These are phyloP conservation scores for Diadegma fenestrale DNA, from an alignment of 2,888 invertebrate genomes.

Conservation along the genomic window DNA sequence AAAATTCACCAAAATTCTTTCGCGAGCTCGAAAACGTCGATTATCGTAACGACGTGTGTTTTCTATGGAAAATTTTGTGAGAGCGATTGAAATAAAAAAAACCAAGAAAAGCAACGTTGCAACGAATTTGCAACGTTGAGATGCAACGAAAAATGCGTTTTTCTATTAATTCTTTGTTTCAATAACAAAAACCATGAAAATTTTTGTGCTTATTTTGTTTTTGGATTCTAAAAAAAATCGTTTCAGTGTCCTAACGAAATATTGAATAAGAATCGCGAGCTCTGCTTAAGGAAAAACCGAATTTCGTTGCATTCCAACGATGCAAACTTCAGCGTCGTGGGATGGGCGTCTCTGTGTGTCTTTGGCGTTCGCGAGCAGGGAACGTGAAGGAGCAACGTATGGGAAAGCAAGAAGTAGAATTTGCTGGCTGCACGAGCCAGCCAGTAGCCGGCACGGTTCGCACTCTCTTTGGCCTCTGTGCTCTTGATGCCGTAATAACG, in stretches of 20 bases:
- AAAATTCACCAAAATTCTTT: neutral
- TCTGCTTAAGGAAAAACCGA: too few species aligned
- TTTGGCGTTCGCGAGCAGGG: constrained; percentile 7
- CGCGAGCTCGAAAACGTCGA: neutral
- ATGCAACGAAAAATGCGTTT: too few species aligned
- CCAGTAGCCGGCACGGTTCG: constrained; percentile 16
- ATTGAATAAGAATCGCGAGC: too few species aligned
- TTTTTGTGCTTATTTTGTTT: too few species aligned
- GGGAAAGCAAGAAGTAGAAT: constrained; percentile 30
- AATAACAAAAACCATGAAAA: too few species aligned
- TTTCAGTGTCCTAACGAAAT: too few species aligned
- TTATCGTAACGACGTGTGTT: neutral
- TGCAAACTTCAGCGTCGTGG: too few species aligned
- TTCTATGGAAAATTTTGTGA: neutral
- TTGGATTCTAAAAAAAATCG: too few species aligned
- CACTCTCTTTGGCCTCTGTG: constrained; percentile 47
- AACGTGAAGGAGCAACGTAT: neutral
- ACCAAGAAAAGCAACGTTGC: too few species aligned
- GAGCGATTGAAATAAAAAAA: neutral
- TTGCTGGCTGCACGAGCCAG: constrained; percentile 47
- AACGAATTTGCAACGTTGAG: too few species aligned
- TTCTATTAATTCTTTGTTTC: too few species aligned
- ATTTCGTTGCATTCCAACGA: too few species aligned
- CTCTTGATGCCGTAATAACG: constrained; percentile 67
- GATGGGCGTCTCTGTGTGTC: constrained; percentile 1